These are phyloP conservation scores for Intellagama lesueurii DNA, from an alignment of 2,797 vertebrate species.

Conservation along the genomic window DNA sequence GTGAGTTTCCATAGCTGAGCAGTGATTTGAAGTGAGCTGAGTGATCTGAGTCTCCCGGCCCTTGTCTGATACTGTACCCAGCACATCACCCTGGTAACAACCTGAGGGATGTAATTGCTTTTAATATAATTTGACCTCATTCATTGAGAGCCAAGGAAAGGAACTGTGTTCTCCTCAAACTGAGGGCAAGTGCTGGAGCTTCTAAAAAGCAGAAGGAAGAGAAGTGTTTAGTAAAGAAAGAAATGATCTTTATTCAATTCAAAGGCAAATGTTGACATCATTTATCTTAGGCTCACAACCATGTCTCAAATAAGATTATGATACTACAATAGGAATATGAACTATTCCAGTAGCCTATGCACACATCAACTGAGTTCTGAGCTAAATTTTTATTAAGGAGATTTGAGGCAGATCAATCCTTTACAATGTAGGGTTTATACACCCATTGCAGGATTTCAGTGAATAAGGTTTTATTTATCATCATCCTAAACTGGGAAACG, in stretches of 20 bases:
- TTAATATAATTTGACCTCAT: constrained; percentile 62
- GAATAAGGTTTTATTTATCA: constrained; percentile 37
- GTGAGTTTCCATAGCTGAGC: too few relatives aligned
- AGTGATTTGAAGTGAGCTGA: too few relatives aligned
- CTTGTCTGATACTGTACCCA: constrained; percentile 21
- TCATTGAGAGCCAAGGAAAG: constrained; percentile 45
- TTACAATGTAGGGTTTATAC: constrained; percentile 54
- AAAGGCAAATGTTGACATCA: constrained; percentile 62
- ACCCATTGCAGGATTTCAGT: constrained; percentile 42
- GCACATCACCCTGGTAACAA: constrained; percentile 40
- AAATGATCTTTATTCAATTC: constrained; percentile 48
- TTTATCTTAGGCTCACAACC: constrained; percentile 75
- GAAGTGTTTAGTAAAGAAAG: constrained; percentile 28
- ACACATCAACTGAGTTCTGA: constrained; percentile 19
- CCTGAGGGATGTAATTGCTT: constrained; percentile 55
- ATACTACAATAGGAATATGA: constrained; percentile 57
- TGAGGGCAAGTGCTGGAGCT: constrained; percentile 31
- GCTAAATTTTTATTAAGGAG: constrained; percentile 61
- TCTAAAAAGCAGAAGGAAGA: neutral
- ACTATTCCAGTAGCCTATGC: constrained; percentile 52
- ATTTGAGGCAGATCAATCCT: constrained; percentile 50
- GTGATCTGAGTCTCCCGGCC: too few relatives aligned
- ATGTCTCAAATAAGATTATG: constrained; percentile 67
- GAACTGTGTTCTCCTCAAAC: constrained; percentile 3
- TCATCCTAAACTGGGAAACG: constrained; percentile 20